Percentiles rank a stretch among this genome's conserved stretches.
Evolutionary conservation across 2,888 invertebrate species (phyloP).

Genomic region (Orthonevra nobilis): DNA sequence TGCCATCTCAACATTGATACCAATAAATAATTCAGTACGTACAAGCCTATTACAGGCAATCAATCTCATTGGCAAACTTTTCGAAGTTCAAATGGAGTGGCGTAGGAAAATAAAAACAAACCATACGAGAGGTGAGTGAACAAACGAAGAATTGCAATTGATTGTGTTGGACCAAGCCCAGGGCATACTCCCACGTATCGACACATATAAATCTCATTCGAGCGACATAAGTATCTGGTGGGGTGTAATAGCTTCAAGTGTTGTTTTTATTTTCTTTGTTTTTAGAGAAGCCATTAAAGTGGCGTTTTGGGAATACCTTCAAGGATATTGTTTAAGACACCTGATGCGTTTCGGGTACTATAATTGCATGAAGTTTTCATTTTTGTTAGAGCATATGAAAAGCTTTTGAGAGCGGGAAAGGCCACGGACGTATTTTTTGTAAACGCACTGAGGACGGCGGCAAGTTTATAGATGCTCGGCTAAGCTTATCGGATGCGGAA

Average conservation of each 20-base stretch:
- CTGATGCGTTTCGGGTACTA: not conserved
- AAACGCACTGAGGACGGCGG: too few relatives aligned
- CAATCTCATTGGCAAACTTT: slow-evolving; percentile 44
- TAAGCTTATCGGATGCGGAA: too few relatives aligned
- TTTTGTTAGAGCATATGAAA: too few relatives aligned
- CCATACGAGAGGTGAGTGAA: slow-evolving; percentile 9
- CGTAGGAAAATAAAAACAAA: slow-evolving; percentile 2
- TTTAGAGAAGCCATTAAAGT: slow-evolving; percentile 2
- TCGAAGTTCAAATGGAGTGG: not conserved
- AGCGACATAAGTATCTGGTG: not conserved
- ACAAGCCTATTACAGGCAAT: slow-evolving; percentile 69
- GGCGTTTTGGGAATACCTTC: not conserved
- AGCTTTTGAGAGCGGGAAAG: too few relatives aligned
- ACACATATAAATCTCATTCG: not conserved
- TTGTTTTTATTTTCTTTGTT: not conserved
- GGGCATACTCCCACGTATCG: not conserved
- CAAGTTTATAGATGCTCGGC: too few relatives aligned
- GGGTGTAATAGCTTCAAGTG: not conserved
- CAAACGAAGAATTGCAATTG: slow-evolving; percentile 23
- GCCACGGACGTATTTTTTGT: too few relatives aligned
- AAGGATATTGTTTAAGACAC: not conserved
- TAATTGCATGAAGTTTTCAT: too few relatives aligned
- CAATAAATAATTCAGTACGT: slow-evolving; percentile 59
- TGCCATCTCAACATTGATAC: slow-evolving; percentile 10
- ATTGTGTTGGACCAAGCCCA: not conserved